Percentiles rank a stretch among this genome's conserved stretches.
These are phyloP conservation scores for Marcusenius ussheri DNA, from an alignment of 2,113 vertebrate genomes.

Conservation along the genomic window DNA sequence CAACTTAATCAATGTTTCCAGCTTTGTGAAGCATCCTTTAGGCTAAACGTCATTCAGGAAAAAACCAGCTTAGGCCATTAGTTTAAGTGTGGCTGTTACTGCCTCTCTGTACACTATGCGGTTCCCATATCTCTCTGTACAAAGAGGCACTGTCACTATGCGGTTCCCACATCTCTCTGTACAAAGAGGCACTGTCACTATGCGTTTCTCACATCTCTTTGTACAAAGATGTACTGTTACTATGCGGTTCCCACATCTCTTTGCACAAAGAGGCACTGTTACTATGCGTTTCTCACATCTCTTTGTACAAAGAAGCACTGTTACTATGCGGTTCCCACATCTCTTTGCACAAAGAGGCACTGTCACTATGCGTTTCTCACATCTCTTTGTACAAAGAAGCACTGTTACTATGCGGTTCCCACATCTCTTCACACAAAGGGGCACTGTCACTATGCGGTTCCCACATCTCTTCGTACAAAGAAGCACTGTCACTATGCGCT, in stretches of 20 bases:
- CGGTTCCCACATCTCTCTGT: not conserved
- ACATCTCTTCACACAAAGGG: too few relatives aligned
- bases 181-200: not conserved
- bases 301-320: not conserved
- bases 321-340: not conserved
- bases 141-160: not conserved
- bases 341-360: not conserved
- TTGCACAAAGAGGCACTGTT: not conserved
- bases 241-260: not conserved
- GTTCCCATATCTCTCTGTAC: not conserved
- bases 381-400: not conserved
- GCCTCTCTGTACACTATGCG: not conserved
- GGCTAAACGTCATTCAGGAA: not conserved
- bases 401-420: not conserved
- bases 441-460: fast-evolving
- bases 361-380: not conserved
- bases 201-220: not conserved
- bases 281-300: not conserved
- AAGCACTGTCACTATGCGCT: too few relatives aligned
- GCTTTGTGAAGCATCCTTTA: not conserved
- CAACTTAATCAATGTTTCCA: not conserved
- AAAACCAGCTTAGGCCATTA: not conserved
- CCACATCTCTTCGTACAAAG: not conserved
- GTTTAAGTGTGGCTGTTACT: not conserved
- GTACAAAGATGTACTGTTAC: not conserved